A percentile compares a stretch with the other conserved stretches of the same genome.
Conservation (phyloP, 2,113 vertebrate species). For the Echinops telfairi region DNA sequence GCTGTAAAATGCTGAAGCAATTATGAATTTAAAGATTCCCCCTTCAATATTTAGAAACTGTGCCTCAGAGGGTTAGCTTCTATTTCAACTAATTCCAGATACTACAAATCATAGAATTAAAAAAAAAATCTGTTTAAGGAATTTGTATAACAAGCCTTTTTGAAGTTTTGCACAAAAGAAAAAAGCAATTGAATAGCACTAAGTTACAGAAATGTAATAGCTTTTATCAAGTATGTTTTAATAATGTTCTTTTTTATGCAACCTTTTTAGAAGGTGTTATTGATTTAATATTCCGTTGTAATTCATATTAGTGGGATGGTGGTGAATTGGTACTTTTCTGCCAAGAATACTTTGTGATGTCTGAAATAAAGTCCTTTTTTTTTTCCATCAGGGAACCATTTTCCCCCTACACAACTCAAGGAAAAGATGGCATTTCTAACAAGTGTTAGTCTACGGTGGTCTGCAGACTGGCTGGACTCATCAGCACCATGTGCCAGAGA, state of each 20-base stretch:
- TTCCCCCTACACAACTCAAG: background rate
- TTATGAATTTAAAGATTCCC: background rate
- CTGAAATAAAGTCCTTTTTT: background rate
- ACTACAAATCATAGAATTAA: background rate
- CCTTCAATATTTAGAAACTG: conserved; percentile 31
- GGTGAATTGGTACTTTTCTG: background rate
- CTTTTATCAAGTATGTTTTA: conserved; percentile 45
- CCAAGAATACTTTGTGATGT: background rate
- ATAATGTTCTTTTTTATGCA: conserved; percentile 26
- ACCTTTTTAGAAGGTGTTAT: background rate
- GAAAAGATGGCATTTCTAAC: background rate
- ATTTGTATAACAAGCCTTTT: conserved; percentile 4
- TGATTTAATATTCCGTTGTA: conserved; percentile 49
- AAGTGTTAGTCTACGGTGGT: background rate
- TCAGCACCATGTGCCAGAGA: background rate
- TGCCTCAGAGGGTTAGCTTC: background rate
- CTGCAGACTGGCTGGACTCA: background rate
- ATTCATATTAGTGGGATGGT: conserved; percentile 16
- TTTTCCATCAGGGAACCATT: background rate
- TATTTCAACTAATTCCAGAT: conserved; percentile 15
- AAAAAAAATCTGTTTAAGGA: background rate
- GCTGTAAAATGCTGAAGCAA: background rate
- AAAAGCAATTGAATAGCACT: background rate
- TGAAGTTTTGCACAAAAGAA: conserved; percentile 27
- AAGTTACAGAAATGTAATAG: background rate